Percentiles rank a stretch among this genome's conserved stretches.
These are phyloP conservation scores for Haliaeetus albicilla DNA, from an alignment of 2,797 vertebrate species.

Conservation along the genomic window DNA sequence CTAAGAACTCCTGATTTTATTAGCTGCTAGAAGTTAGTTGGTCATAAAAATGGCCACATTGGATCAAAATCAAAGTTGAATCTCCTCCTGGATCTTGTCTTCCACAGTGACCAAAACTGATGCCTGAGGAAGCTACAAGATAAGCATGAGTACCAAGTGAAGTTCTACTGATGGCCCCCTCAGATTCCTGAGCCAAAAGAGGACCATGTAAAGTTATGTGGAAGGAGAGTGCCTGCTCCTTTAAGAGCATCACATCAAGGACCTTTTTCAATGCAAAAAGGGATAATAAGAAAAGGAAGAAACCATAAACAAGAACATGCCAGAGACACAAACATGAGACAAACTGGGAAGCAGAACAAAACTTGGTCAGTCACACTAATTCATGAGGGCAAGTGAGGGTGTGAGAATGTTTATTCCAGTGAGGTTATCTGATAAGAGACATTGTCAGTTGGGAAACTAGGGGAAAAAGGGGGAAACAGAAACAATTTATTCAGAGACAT, in stretches of 20 bases:
- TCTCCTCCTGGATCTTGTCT: background rate
- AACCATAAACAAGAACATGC: background rate
- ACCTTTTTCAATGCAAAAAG: background rate
- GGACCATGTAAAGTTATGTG: rapidly evolving
- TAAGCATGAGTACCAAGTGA: rapidly evolving
- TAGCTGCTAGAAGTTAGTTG: background rate
- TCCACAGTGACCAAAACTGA: background rate
- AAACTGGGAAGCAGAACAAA: background rate
- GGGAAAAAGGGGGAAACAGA: background rate
- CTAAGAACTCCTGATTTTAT: background rate
- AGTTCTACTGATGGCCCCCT: background rate
- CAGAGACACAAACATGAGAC: background rate
- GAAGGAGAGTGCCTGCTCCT: background rate
- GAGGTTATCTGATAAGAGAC: background rate
- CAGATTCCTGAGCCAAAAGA: background rate
- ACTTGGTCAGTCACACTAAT: background rate
- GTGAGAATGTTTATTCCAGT: background rate
- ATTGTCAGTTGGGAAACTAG: background rate
- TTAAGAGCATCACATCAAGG: background rate
- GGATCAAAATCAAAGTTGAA: background rate
- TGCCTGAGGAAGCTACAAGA: background rate
- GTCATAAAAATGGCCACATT: background rate
- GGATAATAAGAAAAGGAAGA: background rate
- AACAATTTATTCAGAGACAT: background rate
- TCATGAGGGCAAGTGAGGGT: background rate